Evolutionary conservation across 2,113 vertebrate genomes (phyloP).

Genomic region (Solenodon paradoxus): DNA sequence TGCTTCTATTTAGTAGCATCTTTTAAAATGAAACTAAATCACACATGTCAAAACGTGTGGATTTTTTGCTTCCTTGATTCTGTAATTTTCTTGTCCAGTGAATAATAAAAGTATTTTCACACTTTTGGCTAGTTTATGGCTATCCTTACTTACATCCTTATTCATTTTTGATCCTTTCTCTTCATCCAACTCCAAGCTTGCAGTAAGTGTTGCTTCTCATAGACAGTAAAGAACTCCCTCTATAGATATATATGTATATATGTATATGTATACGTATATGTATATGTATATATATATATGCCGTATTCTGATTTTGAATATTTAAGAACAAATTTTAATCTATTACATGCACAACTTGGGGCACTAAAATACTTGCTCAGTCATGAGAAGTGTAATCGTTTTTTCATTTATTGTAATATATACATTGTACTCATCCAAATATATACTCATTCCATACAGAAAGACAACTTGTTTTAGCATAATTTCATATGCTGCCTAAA

Average conservation of each 20-base stretch:
- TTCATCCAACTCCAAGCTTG: not conserved
- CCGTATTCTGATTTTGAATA: not conserved
- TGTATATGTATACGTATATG: too few relatives aligned
- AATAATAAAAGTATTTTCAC: constrained; percentile 5
- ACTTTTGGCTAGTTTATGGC: not conserved
- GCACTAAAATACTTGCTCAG: not conserved
- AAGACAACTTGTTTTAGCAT: not conserved
- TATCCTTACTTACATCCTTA: not conserved
- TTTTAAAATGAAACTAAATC: constrained; percentile 30
- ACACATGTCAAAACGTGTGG: not conserved
- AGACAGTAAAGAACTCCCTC: not conserved
- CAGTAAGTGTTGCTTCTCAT: not conserved
- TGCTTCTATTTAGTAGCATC: not conserved
- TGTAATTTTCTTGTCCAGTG: constrained; percentile 34
- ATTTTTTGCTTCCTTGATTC: not conserved
- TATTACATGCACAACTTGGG: not conserved
- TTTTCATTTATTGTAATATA: not conserved
- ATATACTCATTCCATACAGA: not conserved
- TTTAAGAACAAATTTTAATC: not conserved
- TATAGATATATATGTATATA: too few relatives aligned
- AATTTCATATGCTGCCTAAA: not conserved
- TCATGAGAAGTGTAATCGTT: not conserved
- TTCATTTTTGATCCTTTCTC: not conserved
- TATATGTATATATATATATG: not conserved
- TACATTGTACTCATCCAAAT: not conserved